phyloP scores from a whole-genome alignment of 2,797 vertebrate species.

The Enteromius mattozi region DNA sequence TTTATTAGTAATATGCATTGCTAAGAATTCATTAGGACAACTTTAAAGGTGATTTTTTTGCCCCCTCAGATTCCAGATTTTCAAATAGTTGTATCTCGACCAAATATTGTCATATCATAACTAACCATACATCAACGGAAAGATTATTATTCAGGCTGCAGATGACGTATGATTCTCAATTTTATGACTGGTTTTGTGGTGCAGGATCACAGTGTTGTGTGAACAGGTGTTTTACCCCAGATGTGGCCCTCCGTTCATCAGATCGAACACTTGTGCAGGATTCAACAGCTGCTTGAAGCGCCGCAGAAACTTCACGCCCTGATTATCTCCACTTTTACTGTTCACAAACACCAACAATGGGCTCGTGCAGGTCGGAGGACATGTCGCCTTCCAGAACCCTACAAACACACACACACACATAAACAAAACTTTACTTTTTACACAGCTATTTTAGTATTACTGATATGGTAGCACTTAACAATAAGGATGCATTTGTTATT shows the following conservation, averaged over 20 bases:
- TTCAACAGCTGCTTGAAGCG: constrained; percentile 96
- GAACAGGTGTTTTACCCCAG: constrained; percentile 81
- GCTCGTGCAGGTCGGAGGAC: constrained; percentile 93
- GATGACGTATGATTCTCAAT: neutral
- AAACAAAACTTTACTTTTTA: no score
- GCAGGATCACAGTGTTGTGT: neutral
- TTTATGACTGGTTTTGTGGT: neutral
- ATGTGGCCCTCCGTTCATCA: constrained; percentile 97
- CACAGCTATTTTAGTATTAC: no score
- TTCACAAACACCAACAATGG: constrained; percentile 96
- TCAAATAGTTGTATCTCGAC: no score
- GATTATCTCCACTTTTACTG: constrained; percentile 97
- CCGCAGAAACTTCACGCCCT: constrained; percentile 94
- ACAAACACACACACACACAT: neutral
- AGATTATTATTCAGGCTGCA: neutral
- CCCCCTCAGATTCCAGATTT: neutral
- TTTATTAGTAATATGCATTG: neutral
- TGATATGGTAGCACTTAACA: neutral
- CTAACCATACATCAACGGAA: neutral
- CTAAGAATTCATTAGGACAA: neutral
- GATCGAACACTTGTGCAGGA: constrained; percentile 96
- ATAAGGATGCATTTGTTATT: neutral
- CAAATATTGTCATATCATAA: neutral
- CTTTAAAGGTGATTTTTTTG: neutral
- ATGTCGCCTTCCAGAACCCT: constrained; percentile 98